These are phyloP conservation scores for Temnopleurus reevesii DNA, from an alignment of 53 echinoderm and acorn worm species.

Conservation along the genomic window DNA sequence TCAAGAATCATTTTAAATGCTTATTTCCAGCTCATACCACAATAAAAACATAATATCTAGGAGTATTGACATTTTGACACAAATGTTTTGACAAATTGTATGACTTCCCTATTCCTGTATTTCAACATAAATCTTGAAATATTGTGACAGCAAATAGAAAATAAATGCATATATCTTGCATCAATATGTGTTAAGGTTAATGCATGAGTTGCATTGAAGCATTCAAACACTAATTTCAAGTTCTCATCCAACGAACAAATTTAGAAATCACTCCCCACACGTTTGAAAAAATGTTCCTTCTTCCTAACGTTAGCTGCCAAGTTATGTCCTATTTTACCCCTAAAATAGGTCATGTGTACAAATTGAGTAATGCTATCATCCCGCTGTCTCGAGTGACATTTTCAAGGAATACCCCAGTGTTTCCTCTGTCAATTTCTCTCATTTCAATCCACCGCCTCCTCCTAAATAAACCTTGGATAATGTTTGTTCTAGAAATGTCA, in stretches of 20 bases:
- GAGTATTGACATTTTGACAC: not conserved
- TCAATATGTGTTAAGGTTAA: not conserved
- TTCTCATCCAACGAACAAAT: no score
- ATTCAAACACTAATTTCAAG: no score
- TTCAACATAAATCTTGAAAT: no score
- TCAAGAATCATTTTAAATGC: no score
- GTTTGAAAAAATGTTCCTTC: no score
- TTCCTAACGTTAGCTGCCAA: no score
- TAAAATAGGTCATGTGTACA: no score
- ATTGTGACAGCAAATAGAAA: not conserved
- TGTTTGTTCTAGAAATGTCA: slow-evolving; percentile 35
- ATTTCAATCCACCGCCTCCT: slow-evolving; percentile 26
- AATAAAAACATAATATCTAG: not conserved
- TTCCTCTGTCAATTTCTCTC: slow-evolving; percentile 14
- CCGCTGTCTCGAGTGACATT: slow-evolving; percentile 25
- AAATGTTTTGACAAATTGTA: not conserved
- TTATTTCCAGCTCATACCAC: not conserved
- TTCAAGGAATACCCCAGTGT: not conserved
- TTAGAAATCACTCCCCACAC: no score
- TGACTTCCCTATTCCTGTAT: not conserved
- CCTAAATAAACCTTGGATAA: not conserved
- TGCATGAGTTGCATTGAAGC: no score
- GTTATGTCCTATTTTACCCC: no score
- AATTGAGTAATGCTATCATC: not conserved
- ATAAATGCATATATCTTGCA: not conserved